Evolutionary conservation across 2,888 invertebrate genomes (phyloP).

Genomic region (Lobophora halterata): DNA sequence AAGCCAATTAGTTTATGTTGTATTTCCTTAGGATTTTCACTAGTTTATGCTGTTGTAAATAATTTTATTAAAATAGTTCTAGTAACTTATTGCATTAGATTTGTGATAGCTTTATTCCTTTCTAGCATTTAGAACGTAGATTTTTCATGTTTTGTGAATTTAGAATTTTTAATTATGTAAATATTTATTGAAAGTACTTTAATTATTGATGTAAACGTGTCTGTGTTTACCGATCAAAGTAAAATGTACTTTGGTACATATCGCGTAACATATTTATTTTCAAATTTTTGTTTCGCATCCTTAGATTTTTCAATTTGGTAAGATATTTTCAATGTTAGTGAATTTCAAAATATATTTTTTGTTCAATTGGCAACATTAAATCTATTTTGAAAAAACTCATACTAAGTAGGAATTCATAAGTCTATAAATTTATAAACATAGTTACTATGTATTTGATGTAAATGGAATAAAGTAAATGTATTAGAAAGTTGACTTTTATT

Average conservation of each 20-base stretch:
- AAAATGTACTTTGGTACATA: too few species aligned
- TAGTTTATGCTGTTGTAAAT: conserved; percentile 44
- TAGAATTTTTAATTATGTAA: conserved; percentile 24
- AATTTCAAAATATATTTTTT: too few species aligned
- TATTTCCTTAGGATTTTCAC: conserved; percentile 31
- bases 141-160: conserved; percentile 27
- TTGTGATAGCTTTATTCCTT: conserved; percentile 67
- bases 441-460: conserved; percentile 54
- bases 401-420: too few species aligned
- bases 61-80: conserved; percentile 40
- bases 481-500: conserved; percentile 41
- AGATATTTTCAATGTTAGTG: too few species aligned
- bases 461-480: conserved; percentile 69
- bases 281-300: too few species aligned
- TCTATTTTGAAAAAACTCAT: neutral
- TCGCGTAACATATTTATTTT: too few species aligned
- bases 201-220: conserved; percentile 4
- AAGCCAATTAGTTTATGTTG: conserved; percentile 33
- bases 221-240: neutral
- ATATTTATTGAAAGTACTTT: conserved; percentile 20
- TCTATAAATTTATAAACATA: conserved; percentile 54
- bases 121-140: conserved; percentile 34
- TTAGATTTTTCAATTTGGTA: too few species aligned
- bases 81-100: conserved; percentile 74
- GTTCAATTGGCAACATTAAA: too few species aligned